Evolutionary conservation across 2,113 vertebrate species (phyloP).

Genomic region (Hypomesus transpacificus): DNA sequence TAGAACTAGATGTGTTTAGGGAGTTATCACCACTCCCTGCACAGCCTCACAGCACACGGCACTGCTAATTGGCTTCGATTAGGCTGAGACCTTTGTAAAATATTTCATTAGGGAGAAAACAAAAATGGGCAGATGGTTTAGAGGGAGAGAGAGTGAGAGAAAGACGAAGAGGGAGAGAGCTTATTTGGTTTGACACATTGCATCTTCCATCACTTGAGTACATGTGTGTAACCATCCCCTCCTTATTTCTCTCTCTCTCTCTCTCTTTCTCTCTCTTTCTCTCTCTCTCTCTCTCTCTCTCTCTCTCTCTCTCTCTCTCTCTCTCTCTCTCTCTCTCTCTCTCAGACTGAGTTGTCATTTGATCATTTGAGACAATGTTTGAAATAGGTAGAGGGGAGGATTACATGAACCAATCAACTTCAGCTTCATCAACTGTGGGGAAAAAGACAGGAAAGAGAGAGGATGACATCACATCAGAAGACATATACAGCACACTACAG

Average conservation of each 20-base stretch:
- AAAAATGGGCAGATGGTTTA: too few relatives aligned
- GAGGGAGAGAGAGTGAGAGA: background rate
- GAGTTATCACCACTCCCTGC: conserved; percentile 38
- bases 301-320: background rate
- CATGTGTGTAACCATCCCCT: background rate
- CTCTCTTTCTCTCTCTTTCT: background rate
- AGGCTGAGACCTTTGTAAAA: conserved; percentile 38
- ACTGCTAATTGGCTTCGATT: conserved; percentile 57
- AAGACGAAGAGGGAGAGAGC: background rate
- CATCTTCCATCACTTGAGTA: too few relatives aligned
- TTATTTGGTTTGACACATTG: too few relatives aligned
- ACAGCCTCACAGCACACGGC: conserved; percentile 17
- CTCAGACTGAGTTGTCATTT: conserved; percentile 11
- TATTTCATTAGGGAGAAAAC: conserved; percentile 44
- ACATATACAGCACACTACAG: conserved; percentile 46
- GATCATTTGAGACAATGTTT: conserved; percentile 17
- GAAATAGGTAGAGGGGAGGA: conserved; percentile 12
- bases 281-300: conserved; percentile 1
- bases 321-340: background rate
- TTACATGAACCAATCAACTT: conserved; percentile 17
- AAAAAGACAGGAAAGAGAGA: conserved; percentile 27
- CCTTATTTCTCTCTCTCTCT: background rate
- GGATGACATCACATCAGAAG: conserved; percentile 15
- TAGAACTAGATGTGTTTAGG: conserved; percentile 36
- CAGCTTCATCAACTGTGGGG: conserved; percentile 7